phyloP scores from a whole-genome alignment of 2,113 vertebrate genomes.

The Dolichotis patagonum region DNA sequence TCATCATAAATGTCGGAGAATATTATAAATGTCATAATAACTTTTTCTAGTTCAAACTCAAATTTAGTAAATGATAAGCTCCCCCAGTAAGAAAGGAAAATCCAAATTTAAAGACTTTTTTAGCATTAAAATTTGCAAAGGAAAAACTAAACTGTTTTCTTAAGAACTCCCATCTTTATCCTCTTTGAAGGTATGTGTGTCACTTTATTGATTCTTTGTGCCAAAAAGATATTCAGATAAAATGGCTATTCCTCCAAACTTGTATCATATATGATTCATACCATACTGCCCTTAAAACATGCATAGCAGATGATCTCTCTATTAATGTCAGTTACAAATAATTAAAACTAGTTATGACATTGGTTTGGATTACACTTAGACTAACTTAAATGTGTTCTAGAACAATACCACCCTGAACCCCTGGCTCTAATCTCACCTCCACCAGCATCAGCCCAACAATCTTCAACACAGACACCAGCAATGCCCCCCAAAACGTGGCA shows the following conservation, averaged over 20 bases:
- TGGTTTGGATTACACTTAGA: background rate
- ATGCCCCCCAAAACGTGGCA: background rate
- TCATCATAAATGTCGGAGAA: conserved; percentile 63
- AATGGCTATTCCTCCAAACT: background rate
- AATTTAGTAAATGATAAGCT: conserved; percentile 36
- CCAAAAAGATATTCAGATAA: conserved; percentile 5
- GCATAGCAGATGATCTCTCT: conserved; percentile 39
- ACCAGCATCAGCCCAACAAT: background rate
- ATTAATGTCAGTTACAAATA: conserved; percentile 56
- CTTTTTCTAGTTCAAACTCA: conserved; percentile 41
- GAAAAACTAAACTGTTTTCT: background rate
- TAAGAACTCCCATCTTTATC: background rate
- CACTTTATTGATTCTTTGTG: conserved; percentile 13
- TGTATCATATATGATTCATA: conserved; percentile 60
- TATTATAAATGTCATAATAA: background rate
- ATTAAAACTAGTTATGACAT: conserved; percentile 55
- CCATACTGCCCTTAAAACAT: conserved; percentile 59
- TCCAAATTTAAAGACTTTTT: conserved; percentile 21
- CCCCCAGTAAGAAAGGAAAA: background rate
- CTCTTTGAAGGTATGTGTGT: background rate
- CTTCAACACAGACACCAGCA: background rate
- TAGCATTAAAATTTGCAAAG: conserved; percentile 18
- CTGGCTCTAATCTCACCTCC: background rate
- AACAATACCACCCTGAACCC: background rate
- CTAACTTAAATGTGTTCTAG: background rate